phyloP scores from a whole-genome alignment of 2,888 invertebrate genomes.

The Sarcophaga variegata region DNA sequence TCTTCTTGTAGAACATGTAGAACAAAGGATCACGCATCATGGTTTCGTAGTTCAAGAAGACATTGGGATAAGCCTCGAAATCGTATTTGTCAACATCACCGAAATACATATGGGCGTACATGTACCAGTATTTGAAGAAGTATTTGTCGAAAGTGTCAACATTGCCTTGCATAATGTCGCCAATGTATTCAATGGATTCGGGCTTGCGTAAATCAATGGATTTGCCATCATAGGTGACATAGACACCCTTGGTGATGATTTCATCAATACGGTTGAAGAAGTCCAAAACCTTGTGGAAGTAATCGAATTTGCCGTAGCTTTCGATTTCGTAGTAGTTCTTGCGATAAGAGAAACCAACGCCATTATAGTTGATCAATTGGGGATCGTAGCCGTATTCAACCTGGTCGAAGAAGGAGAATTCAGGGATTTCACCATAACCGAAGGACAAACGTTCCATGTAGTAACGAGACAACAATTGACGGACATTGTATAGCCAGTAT shows the following conservation, averaged over 20 bases:
- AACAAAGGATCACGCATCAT: conserved; percentile 87
- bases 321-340: conserved; percentile 78
- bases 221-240: conserved; percentile 82
- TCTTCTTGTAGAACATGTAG: conserved; percentile 86
- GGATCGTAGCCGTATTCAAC: conserved; percentile 84
- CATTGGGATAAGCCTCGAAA: conserved; percentile 83
- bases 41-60: conserved; percentile 85
- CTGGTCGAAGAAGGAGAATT: conserved; percentile 83
- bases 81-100: conserved; percentile 70
- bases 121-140: conserved; percentile 71
- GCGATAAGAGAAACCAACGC: conserved; percentile 84
- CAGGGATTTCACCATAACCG: conserved; percentile 84
- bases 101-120: conserved; percentile 62
- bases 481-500: conserved; percentile 85
- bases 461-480: conserved; percentile 86
- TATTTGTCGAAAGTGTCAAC: conserved; percentile 66
- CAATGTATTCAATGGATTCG: conserved; percentile 85
- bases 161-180: conserved; percentile 85
- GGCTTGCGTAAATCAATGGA: conserved; percentile 84
- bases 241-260: conserved; percentile 82
- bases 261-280: conserved; percentile 82
- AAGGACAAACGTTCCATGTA: conserved; percentile 86
- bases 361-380: conserved; percentile 84
- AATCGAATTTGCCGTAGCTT: conserved; percentile 71
- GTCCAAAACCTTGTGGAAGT: conserved; percentile 74